A percentile compares a stretch with the other conserved stretches of the same genome.
Evolutionary conservation across 1,140 invertebrate species (phyloP).

Genomic region (Trichomalopsis sarcophagae): DNA sequence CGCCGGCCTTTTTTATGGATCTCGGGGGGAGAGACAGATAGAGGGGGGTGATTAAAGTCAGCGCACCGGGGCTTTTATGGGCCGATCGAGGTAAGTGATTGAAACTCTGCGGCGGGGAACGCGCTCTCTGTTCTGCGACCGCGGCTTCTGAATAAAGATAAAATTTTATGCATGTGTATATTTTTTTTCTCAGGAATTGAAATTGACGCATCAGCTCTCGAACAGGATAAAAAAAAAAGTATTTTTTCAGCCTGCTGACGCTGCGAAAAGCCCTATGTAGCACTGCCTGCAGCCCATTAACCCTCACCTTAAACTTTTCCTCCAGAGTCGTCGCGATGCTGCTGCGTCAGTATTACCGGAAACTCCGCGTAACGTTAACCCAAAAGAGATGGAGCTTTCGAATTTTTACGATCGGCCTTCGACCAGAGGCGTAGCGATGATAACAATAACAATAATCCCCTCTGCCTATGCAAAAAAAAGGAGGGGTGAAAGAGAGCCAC

Average conservation of each 20-base stretch:
- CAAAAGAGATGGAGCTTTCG: not conserved
- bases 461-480: not conserved
- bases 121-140: no score
- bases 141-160: not conserved
- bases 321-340: not conserved
- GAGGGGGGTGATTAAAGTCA: conserved; percentile 1
- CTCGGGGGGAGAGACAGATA: not conserved
- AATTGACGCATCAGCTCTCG: not conserved
- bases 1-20: not conserved
- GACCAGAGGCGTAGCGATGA: not conserved
- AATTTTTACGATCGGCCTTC: not conserved
- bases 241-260: not conserved
- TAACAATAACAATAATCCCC: conserved; percentile 12
- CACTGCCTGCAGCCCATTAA: not conserved
- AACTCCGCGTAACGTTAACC: not conserved
- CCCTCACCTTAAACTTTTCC: not conserved
- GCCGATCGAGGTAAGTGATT: not conserved
- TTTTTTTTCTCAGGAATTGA: not conserved
- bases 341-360: no score
- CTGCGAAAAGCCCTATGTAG: no score
- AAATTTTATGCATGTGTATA: not conserved
- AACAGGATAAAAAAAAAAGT: not conserved
- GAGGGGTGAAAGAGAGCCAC: not conserved
- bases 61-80: not conserved
- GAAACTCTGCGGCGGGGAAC: not conserved